Conservation (phyloP, 2,888 invertebrate species). For the Leptinotarsa juncta region DNA sequence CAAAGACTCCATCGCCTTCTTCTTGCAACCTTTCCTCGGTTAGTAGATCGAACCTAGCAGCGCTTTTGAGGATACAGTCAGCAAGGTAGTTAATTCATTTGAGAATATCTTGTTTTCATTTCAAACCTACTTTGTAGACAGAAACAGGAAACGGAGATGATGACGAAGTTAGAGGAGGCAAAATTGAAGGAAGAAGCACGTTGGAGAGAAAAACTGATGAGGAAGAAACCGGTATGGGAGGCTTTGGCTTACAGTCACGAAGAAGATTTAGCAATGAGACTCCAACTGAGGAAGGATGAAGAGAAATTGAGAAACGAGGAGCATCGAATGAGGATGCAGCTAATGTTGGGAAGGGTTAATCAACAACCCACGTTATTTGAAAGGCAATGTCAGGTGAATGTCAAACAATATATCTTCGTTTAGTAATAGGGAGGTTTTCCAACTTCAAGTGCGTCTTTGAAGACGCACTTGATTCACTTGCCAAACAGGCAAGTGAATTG, state of each 20-base stretch:
- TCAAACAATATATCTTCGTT: too few relatives aligned
- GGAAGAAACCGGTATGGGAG: slow-evolving; percentile 79
- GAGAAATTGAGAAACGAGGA: slow-evolving; percentile 76
- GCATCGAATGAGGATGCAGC: slow-evolving; percentile 77
- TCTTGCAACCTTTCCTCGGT: slow-evolving; percentile 65
- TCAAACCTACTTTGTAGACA: slow-evolving; percentile 62
- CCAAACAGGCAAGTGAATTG: too few relatives aligned
- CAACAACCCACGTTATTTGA: slow-evolving; percentile 79
- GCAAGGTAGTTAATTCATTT: slow-evolving; percentile 64
- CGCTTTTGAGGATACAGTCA: slow-evolving; percentile 74
- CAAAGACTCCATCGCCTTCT: slow-evolving; percentile 59
- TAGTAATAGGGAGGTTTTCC: too few relatives aligned
- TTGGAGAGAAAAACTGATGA: slow-evolving; percentile 71
- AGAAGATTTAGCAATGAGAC: slow-evolving; percentile 76
- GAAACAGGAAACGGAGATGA: slow-evolving; percentile 74
- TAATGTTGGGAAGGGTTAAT: slow-evolving; percentile 78
- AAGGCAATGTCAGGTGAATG: slow-evolving; percentile 72
- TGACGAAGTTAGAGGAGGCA: slow-evolving; percentile 71
- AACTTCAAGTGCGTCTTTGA: too few relatives aligned
- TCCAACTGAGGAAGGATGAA: slow-evolving; percentile 76
- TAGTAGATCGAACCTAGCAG: slow-evolving; percentile 75
- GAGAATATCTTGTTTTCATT: background rate
- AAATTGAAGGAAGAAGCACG: slow-evolving; percentile 71
- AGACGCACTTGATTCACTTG: too few relatives aligned
- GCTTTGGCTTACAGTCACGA: slow-evolving; percentile 74